Evolutionary conservation across 2,888 invertebrate species (phyloP).

Genomic region (Clanis bilineata): DNA sequence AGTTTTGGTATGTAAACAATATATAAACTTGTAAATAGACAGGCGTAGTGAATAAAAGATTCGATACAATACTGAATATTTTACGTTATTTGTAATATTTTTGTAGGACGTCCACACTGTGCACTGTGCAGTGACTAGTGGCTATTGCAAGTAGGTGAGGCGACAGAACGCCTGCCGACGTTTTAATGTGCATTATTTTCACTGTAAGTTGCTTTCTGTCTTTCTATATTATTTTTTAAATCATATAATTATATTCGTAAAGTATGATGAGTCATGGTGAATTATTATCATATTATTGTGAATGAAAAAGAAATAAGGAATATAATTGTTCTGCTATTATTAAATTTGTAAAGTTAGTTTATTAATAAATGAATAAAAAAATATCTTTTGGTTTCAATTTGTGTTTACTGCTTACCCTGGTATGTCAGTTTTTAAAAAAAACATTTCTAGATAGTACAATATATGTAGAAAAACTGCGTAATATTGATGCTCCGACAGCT

Average conservation of each 20-base stretch:
- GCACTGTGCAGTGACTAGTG: not conserved
- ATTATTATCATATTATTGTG: slow-evolving; percentile 74
- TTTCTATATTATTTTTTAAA: slow-evolving; percentile 80
- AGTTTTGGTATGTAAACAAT: slow-evolving; percentile 80
- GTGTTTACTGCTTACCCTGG: slow-evolving; percentile 12
- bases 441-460: too few relatives aligned
- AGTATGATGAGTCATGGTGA: slow-evolving; percentile 77
- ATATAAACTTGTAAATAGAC: slow-evolving; percentile 77
- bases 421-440: too few relatives aligned
- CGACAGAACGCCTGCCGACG: slow-evolving; percentile 29
- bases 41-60: slow-evolving; percentile 69
- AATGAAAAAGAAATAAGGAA: slow-evolving; percentile 82
- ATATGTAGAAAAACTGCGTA: too few relatives aligned
- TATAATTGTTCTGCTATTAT: slow-evolving; percentile 83
- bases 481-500: too few relatives aligned
- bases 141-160: not conserved
- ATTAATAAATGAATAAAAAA: slow-evolving; percentile 82
- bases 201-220: slow-evolving; percentile 81
- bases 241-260: slow-evolving; percentile 81
- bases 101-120: slow-evolving; percentile 38
- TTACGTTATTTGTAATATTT: slow-evolving; percentile 74
- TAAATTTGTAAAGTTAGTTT: slow-evolving; percentile 83
- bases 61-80: slow-evolving; percentile 76
- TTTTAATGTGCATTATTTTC: slow-evolving; percentile 78
- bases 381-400: slow-evolving; percentile 60